Conservation (phyloP, 2,113 vertebrate species). For the Hepsetus odoe region DNA sequence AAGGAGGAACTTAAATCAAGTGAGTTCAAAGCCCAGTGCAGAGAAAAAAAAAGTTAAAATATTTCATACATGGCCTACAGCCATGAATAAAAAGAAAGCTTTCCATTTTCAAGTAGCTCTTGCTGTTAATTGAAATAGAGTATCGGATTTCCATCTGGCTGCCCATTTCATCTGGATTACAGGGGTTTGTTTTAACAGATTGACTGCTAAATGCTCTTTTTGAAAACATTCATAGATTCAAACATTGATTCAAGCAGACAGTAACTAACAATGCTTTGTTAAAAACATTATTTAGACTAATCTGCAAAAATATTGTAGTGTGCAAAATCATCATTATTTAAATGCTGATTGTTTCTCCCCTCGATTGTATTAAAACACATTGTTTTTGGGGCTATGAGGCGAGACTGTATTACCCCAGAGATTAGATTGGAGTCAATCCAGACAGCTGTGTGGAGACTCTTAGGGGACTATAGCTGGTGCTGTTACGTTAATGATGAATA, state of each 20-base stretch:
- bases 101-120: background rate
- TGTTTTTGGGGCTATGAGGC: slow-evolving; percentile 33
- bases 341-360: slow-evolving; percentile 14
- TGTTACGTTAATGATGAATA: slow-evolving; percentile 14
- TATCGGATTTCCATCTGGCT: background rate
- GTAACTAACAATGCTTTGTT: slow-evolving; percentile 21
- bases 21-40: slow-evolving; percentile 21
- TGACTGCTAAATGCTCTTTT: background rate
- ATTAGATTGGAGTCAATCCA: slow-evolving; percentile 18
- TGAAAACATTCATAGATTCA: slow-evolving; percentile 3
- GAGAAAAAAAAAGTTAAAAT: background rate
- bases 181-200: slow-evolving; percentile 1
- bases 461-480: slow-evolving; percentile 5
- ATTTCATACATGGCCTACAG: slow-evolving; percentile 1
- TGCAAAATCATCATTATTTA: background rate
- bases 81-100: background rate
- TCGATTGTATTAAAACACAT: background rate
- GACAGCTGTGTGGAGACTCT: slow-evolving; percentile 26
- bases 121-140: background rate
- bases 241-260: slow-evolving; percentile 3
- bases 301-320: background rate
- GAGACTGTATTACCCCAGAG: slow-evolving; percentile 25
- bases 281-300: no score
- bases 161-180: background rate
- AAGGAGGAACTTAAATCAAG: slow-evolving; percentile 16